phyloP scores from a whole-genome alignment of 2,888 invertebrate genomes.

The Cheilosia impressa region DNA sequence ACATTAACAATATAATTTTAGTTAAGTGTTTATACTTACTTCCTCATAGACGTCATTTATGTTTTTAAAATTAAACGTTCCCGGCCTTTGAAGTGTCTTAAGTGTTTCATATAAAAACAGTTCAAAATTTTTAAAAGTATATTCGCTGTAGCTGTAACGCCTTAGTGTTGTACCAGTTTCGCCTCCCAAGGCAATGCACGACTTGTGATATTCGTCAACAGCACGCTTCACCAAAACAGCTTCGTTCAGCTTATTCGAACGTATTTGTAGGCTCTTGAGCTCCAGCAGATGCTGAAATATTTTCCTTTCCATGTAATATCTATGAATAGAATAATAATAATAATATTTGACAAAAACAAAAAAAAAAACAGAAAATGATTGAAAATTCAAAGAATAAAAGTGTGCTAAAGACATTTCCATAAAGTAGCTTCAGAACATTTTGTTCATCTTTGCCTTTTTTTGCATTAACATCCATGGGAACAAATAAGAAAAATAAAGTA shows the following conservation, averaged over 20 bases:
- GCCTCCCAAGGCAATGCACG: slow-evolving; percentile 87
- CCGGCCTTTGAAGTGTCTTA: slow-evolving; percentile 89
- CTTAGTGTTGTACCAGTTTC: slow-evolving; percentile 84
- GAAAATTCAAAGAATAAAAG: slow-evolving; percentile 62
- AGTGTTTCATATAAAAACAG: slow-evolving; percentile 94
- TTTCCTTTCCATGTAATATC: slow-evolving; percentile 95
- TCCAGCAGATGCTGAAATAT: slow-evolving; percentile 97
- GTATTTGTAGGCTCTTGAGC: slow-evolving; percentile 95
- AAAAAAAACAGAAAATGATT: slow-evolving; percentile 57
- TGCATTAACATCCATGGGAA: slow-evolving; percentile 57
- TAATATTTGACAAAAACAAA: slow-evolving; percentile 45
- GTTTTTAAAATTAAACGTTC: slow-evolving; percentile 87
- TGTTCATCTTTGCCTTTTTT: slow-evolving; percentile 22
- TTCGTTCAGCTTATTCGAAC: slow-evolving; percentile 94
- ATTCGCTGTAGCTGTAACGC: slow-evolving; percentile 87
- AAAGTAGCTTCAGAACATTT: slow-evolving; percentile 50
- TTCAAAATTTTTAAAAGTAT: slow-evolving; percentile 91
- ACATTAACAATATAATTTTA: background rate
- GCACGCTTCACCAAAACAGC: slow-evolving; percentile 94
- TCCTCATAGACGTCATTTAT: slow-evolving; percentile 87
- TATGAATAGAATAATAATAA: slow-evolving; percentile 79
- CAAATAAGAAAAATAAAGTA: slow-evolving; percentile 69
- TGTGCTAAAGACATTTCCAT: slow-evolving; percentile 64
- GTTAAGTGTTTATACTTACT: slow-evolving; percentile 82
- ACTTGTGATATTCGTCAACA: slow-evolving; percentile 92